phyloP scores from a whole-genome alignment of 2,888 invertebrate species.

The Conistra vaccinii region DNA sequence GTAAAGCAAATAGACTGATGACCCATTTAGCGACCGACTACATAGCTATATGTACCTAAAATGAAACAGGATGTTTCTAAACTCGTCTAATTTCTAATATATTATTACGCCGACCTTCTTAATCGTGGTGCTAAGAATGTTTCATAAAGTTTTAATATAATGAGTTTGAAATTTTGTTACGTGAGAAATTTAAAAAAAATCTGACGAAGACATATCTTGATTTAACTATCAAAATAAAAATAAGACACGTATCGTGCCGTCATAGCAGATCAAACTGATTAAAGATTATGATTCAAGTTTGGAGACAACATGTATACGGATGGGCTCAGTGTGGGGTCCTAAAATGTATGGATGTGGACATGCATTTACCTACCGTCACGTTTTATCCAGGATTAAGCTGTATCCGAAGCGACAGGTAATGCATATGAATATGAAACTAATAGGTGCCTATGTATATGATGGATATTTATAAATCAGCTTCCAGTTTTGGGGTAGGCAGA shows the following conservation, averaged over 20 bases:
- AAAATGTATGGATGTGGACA: slow-evolving; percentile 17
- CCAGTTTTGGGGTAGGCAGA: slow-evolving; percentile 1
- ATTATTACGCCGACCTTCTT: not conserved
- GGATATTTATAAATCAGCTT: slow-evolving; percentile 9
- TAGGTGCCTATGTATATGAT: not conserved
- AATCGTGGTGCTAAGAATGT: not conserved
- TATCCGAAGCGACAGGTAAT: slow-evolving; percentile 67
- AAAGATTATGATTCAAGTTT: not conserved
- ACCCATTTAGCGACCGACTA: slow-evolving; percentile 29
- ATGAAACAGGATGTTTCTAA: not conserved
- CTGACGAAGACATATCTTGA: rapidly evolving
- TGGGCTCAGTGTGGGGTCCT: slow-evolving; percentile 9
- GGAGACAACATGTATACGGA: not conserved
- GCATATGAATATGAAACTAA: slow-evolving; percentile 65
- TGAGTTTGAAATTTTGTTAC: not conserved
- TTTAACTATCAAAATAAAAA: not conserved
- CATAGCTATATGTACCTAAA: not conserved
- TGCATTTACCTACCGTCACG: slow-evolving; percentile 52
- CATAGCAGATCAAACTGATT: not conserved
- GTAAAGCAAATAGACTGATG: slow-evolving; percentile 54
- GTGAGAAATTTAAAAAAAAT: not conserved
- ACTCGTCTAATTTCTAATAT: not conserved
- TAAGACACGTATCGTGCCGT: not conserved
- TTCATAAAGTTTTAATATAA: not conserved
- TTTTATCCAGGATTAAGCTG: slow-evolving; percentile 46